These are phyloP conservation scores for Emys orbicularis DNA, from an alignment of 2,797 vertebrate species.

Conservation along the genomic window DNA sequence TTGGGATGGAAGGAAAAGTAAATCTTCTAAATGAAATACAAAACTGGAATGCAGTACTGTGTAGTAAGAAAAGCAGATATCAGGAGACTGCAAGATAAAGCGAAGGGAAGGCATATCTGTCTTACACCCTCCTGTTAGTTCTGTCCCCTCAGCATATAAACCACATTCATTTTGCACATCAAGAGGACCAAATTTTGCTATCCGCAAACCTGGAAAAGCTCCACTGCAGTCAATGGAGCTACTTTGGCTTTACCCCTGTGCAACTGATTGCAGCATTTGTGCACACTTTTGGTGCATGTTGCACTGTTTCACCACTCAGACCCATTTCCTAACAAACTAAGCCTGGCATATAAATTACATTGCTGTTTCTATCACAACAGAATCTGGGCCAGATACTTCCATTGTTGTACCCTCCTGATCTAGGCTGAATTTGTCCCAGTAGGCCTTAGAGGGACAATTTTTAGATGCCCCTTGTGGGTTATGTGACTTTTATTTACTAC, in stretches of 20 bases:
- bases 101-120: neutral
- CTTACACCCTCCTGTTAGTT: neutral
- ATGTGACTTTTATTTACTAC: neutral
- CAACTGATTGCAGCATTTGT: neutral
- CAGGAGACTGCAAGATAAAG: neutral
- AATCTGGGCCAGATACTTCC: neutral
- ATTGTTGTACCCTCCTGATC: neutral
- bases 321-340: neutral
- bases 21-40: neutral
- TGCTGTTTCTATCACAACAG: neutral
- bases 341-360: neutral
- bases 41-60: neutral
- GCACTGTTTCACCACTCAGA: neutral
- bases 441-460: neutral
- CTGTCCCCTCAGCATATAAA: neutral
- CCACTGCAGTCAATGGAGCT: neutral
- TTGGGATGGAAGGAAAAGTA: neutral
- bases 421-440: neutral
- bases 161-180: neutral
- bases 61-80: neutral
- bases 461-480: neutral
- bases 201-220: neutral
- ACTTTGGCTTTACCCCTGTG: neutral
- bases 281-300: neutral
- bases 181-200: neutral